phyloP scores from a whole-genome alignment of 2,113 vertebrate species.

The Sigmodon hispidus region DNA sequence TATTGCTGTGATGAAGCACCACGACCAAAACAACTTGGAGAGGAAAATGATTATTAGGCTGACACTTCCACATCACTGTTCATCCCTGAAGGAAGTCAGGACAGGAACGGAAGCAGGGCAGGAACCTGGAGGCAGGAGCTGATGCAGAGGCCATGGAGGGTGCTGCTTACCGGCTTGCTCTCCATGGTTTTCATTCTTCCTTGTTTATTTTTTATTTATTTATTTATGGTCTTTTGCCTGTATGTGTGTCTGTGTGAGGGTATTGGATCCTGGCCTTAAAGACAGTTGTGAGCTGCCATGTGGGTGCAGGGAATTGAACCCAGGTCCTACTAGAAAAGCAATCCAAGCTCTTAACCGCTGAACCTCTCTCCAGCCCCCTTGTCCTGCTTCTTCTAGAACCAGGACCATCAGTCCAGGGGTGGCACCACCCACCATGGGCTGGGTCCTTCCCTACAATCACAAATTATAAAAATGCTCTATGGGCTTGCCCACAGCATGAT shows the following conservation, averaged over 20 bases:
- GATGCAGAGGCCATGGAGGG: background rate
- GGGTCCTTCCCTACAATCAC: background rate
- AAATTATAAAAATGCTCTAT: background rate
- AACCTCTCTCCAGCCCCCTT: background rate
- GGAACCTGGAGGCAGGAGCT: background rate
- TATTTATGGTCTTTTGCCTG: too few species aligned
- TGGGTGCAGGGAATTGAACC: too few species aligned
- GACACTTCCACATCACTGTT: background rate
- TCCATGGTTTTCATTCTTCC: background rate
- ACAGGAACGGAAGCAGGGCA: background rate
- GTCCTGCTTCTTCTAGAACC: background rate
- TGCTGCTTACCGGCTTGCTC: background rate
- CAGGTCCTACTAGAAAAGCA: background rate
- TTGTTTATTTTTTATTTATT: too few species aligned
- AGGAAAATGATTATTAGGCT: background rate
- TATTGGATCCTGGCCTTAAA: too few species aligned
- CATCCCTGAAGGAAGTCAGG: background rate
- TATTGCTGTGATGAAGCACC: background rate
- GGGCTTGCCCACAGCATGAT: background rate
- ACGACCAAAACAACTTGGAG: too few species aligned
- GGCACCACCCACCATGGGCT: background rate
- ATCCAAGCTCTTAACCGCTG: background rate
- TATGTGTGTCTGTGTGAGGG: too few species aligned
- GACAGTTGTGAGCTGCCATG: too few species aligned
- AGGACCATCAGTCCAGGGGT: background rate